Evolutionary conservation across 2,888 invertebrate genomes (phyloP), one percentile per base, ranked within the genome.

Genomic region (Pemphredon lugubris): DNA sequence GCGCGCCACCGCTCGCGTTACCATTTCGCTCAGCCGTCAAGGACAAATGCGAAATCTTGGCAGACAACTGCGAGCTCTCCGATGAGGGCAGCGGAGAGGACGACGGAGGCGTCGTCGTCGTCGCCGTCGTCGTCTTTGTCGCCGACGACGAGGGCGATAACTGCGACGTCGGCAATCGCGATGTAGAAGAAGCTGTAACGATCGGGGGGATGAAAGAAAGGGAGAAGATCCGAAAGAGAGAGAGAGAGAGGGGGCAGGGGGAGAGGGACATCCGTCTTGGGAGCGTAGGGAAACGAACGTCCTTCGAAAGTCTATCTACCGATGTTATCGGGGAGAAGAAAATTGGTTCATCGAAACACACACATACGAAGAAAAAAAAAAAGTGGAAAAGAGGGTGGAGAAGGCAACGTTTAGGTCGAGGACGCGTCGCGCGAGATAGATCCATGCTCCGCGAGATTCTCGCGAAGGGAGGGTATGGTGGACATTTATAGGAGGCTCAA

Each of bases 1-100:
- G 48, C 30, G 59, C 70, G 50, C 68, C 53, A 54, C 50, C 66
- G 57, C 18, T 57, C 51, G 54, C 67, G 61, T 67, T 60, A 64
- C 66, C 66, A 42, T 66, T 74, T 40, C 66, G 51, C 53, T n/a
- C 57, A 30, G 57, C 39, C 57, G 44, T 69, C 51, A 59, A 68
- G 68, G 60, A 58, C 48, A 51, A 61, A 65, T 53, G 58, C 59
- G 75, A 72, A 47, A 69, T 75, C 50, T 57, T 45, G 21, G 32
- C 14, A 64, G 61, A 54, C 60, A 37, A 53, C 42, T n/a, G 26
- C 39, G 45, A 51, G n/a, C n/a, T n/a, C n/a, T n/a, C n/a, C n/a
- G n/a, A n/a, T 26, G n/a, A 61, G 32, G 45, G n/a, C 47, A 14
- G 26, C n/a, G 34, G n/a, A 34, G 64, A 53, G 14, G 50, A 26